Percentiles rank a stretch among this genome's conserved stretches.
phyloP scores from a whole-genome alignment of 1,140 invertebrate species.

The Hyles vespertilio region DNA sequence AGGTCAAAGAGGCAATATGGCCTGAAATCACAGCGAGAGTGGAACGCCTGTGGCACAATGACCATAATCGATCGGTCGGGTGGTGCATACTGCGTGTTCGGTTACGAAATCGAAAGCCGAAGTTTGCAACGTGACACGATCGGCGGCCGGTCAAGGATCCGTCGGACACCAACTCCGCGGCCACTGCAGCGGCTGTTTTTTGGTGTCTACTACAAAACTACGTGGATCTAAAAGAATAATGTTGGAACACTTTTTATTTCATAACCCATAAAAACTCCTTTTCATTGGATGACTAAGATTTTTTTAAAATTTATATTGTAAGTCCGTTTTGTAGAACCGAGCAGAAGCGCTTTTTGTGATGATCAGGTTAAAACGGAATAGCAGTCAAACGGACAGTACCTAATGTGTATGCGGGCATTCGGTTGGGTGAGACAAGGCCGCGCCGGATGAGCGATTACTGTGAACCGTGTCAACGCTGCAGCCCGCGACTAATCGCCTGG shows the following conservation, averaged over 20 bases:
- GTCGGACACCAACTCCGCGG: slow-evolving; percentile 6
- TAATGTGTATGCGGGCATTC: background rate
- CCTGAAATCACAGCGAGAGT: slow-evolving; percentile 36
- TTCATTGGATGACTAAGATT: too few species aligned
- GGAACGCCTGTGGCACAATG: slow-evolving; percentile 53
- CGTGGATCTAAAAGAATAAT: too few species aligned
- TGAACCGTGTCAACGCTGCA: slow-evolving; percentile 60
- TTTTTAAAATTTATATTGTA: too few species aligned
- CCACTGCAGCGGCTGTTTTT: too few species aligned
- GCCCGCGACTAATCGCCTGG: slow-evolving; percentile 47
- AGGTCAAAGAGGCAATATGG: slow-evolving; percentile 30
- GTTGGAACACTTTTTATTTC: too few species aligned
- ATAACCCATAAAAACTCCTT: too few species aligned
- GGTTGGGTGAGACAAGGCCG: slow-evolving; percentile 42
- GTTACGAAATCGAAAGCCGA: slow-evolving; percentile 60
- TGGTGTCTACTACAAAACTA: too few species aligned
- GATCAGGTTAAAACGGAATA: slow-evolving; percentile 1
- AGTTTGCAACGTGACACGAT: slow-evolving; percentile 48
- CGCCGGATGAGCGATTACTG: slow-evolving; percentile 60
- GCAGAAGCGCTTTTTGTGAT: background rate
- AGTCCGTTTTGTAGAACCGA: too few species aligned
- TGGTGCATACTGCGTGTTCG: slow-evolving; percentile 39
- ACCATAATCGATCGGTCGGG: slow-evolving; percentile 57
- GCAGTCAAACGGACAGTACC: background rate
- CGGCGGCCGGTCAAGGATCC: slow-evolving; percentile 59